Evolutionary conservation across 2,888 invertebrate genomes (phyloP).

Genomic region (Standfussiana lucernea): DNA sequence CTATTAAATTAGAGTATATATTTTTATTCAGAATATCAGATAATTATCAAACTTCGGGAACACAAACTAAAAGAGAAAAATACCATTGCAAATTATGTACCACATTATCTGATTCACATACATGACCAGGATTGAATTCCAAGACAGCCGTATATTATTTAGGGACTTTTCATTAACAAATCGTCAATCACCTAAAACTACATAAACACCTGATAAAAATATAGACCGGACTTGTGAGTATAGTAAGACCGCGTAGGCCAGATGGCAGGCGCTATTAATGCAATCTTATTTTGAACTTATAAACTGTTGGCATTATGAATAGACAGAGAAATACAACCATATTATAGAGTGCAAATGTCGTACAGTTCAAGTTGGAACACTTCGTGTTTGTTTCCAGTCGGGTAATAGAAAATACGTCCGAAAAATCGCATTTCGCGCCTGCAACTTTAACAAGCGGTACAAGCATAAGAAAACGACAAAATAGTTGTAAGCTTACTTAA

Average conservation of each 20-base stretch:
- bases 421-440: not conserved
- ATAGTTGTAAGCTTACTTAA: conserved; percentile 24
- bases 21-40: not conserved
- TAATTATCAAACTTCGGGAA: not conserved
- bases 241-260: too few relatives aligned
- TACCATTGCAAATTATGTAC: not conserved
- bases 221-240: too few relatives aligned
- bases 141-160: not conserved
- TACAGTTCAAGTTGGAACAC: not conserved
- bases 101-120: not conserved
- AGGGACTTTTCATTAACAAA: not conserved
- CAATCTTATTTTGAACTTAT: conserved; percentile 5
- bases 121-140: not conserved
- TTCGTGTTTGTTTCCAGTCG: not conserved
- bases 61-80: not conserved
- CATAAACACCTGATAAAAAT: too few relatives aligned
- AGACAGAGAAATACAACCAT: not conserved
- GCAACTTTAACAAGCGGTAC: not conserved
- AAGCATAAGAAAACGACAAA: not conserved
- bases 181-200: not conserved
- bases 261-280: not conserved
- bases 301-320: not conserved
- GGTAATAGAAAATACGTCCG: not conserved
- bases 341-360: not conserved
- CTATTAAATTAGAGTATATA: not conserved